A percentile compares a stretch with the other conserved stretches of the same genome.
Conservation (phyloP, 1,140 invertebrate genomes). For the Drosophila pseudoobscura region DNA sequence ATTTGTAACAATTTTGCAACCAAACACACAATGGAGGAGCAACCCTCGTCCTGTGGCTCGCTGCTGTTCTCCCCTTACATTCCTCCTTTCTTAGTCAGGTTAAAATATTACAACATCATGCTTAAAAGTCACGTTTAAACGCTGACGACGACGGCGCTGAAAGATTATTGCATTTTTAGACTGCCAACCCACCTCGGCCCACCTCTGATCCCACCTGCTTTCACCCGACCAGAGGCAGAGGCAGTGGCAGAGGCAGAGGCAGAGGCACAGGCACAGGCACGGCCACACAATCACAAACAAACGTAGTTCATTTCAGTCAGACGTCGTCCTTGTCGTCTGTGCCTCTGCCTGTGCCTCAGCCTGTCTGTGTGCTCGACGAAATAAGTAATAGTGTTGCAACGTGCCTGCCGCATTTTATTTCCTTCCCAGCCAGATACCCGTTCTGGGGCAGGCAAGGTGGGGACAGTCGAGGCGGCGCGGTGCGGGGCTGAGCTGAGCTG, state of each 20-base stretch:
- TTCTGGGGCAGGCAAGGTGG: background rate
- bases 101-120: constrained; percentile 82
- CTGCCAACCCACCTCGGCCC: constrained; percentile 19
- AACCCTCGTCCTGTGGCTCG: constrained; percentile 7
- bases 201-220: constrained; percentile 16
- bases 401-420: constrained; percentile 82
- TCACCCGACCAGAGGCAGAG: constrained; percentile 44
- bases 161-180: constrained; percentile 81
- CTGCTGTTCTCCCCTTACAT: background rate
- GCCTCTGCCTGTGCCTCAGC: constrained; percentile 2
- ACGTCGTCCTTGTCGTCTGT: constrained; percentile 52
- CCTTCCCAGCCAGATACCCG: constrained; percentile 47
- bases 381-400: constrained; percentile 82
- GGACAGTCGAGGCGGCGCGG: background rate
- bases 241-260: constrained; percentile 33
- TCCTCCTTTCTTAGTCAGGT: constrained; percentile 69
- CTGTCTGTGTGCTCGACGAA: constrained; percentile 69
- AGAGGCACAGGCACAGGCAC: constrained; percentile 35
- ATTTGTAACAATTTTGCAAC: constrained; percentile 78
- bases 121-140: constrained; percentile 82
- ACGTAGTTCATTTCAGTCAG: constrained; percentile 79
- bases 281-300: constrained; percentile 68
- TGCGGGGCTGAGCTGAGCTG: background rate
- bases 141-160: constrained; percentile 79
- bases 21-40: constrained; percentile 65